These are phyloP conservation scores for Drosophila pegasa DNA, from an alignment of 2,888 invertebrate genomes.

Conservation along the genomic window DNA sequence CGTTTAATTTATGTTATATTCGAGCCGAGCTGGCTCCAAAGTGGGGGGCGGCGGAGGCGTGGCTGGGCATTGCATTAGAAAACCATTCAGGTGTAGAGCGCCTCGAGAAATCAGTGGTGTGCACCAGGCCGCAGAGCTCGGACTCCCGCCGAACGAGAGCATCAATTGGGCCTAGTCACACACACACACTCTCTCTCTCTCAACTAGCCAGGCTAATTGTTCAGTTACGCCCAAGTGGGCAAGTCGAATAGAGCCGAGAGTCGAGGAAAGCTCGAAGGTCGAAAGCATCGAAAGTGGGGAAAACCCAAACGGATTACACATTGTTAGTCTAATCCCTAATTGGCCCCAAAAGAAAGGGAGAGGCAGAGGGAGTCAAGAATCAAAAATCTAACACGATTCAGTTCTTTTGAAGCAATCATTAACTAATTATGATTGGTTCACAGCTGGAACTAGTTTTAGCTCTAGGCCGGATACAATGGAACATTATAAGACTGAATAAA, in stretches of 20 bases:
- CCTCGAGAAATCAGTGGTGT: constrained; percentile 47
- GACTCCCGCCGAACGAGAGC: constrained; percentile 33
- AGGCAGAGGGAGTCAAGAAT: not conserved
- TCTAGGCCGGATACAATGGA: too few relatives aligned
- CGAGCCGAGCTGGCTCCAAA: not conserved
- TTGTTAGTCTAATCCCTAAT: not conserved
- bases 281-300: constrained; percentile 25
- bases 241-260: constrained; percentile 28
- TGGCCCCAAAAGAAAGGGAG: not conserved
- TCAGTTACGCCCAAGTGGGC: constrained; percentile 50
- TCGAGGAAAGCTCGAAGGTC: constrained; percentile 36
- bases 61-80: constrained; percentile 21
- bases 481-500: too few relatives aligned
- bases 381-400: not conserved
- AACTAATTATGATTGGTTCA: not conserved
- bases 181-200: too few relatives aligned
- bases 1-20: constrained; percentile 18
- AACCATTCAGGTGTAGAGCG: constrained; percentile 42
- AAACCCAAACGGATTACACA: not conserved
- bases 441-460: not conserved
- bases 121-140: constrained; percentile 43
- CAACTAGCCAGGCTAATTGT: constrained; percentile 35
- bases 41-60: constrained; percentile 1
- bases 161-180: constrained; percentile 34
- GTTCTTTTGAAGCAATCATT: too few relatives aligned